A percentile compares a stretch with the other conserved stretches of the same genome.
Evolutionary conservation across 2,113 vertebrate species (phyloP).

Genomic region (Anolis sagrei): DNA sequence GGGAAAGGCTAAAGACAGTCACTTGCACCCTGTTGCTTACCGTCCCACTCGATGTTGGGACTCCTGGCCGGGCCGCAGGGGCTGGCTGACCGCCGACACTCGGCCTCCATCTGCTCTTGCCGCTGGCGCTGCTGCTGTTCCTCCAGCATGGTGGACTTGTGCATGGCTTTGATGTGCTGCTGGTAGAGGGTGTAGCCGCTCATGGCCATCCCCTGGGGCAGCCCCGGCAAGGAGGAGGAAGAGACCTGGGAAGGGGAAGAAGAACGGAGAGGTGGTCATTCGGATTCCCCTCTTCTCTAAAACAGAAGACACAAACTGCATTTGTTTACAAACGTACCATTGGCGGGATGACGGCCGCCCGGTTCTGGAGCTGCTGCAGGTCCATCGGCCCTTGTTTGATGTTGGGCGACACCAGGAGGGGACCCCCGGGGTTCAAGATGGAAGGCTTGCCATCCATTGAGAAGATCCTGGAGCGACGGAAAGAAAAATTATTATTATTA

Average conservation of each 20-base stretch:
- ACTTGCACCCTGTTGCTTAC: slow-evolving; percentile 62
- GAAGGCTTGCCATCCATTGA: slow-evolving; percentile 90
- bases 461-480: slow-evolving; percentile 86
- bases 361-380: slow-evolving; percentile 93
- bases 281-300: no score
- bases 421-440: slow-evolving; percentile 83
- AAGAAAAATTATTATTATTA: no score
- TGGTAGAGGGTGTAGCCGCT: slow-evolving; percentile 92
- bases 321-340: slow-evolving; percentile 81
- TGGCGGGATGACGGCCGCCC: slow-evolving; percentile 92
- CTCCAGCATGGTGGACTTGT: slow-evolving; percentile 91
- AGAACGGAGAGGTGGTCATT: neutral
- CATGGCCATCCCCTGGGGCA: slow-evolving; percentile 81
- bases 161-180: slow-evolving; percentile 93
- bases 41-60: slow-evolving; percentile 90
- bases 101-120: slow-evolving; percentile 88
- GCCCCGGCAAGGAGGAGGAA: slow-evolving; percentile 78
- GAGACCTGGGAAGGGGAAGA: slow-evolving; percentile 71
- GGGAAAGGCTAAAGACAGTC: no score
- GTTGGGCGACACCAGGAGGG: slow-evolving; percentile 87
- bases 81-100: slow-evolving; percentile 80
- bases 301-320: neutral
- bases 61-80: slow-evolving; percentile 84
- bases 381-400: slow-evolving; percentile 88
- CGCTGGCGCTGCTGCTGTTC: slow-evolving; percentile 85